These are phyloP conservation scores for Dipodomys ordii DNA, from an alignment of 2,113 vertebrate genomes.

Conservation along the genomic window DNA sequence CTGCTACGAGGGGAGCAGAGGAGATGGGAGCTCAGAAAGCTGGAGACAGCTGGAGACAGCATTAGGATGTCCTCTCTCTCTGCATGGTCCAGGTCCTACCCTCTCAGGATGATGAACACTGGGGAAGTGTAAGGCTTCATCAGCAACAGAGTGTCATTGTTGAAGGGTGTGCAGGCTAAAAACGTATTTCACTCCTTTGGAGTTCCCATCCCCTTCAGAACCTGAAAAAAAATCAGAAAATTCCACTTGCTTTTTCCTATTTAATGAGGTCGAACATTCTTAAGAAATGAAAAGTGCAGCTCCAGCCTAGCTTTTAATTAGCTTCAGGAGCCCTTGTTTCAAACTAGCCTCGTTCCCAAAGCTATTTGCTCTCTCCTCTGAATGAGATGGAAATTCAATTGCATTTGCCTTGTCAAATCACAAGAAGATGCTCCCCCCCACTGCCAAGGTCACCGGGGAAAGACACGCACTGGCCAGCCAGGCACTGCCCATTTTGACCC, in stretches of 20 bases:
- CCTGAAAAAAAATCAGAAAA: slow-evolving; percentile 59
- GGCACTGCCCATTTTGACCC: not conserved
- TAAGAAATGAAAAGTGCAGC: slow-evolving; percentile 68
- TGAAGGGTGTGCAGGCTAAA: not conserved
- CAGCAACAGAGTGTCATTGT: not conserved
- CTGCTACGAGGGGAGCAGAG: not conserved
- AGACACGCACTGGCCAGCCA: slow-evolving; percentile 8
- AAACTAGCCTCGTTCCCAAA: slow-evolving; percentile 66
- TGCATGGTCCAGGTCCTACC: not conserved
- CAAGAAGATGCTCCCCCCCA: slow-evolving; percentile 15
- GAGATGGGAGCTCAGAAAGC: not conserved
- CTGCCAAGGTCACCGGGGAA: slow-evolving; percentile 26
- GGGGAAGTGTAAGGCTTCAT: not conserved
- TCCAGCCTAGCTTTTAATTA: slow-evolving; percentile 75
- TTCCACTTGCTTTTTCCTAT: slow-evolving; percentile 75
- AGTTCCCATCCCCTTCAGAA: slow-evolving; percentile 47
- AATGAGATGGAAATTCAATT: slow-evolving; percentile 71
- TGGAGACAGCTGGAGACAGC: too few relatives aligned
- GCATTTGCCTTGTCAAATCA: slow-evolving; percentile 52
- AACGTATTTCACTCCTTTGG: slow-evolving; percentile 7
- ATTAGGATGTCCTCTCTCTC: not conserved
- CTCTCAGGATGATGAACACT: not conserved
- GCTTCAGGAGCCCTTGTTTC: slow-evolving; percentile 72
- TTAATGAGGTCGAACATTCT: slow-evolving; percentile 80
- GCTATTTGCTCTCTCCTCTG: slow-evolving; percentile 63